phyloP scores from a whole-genome alignment of 2,797 vertebrate genomes.

The Ataeniobius toweri region DNA sequence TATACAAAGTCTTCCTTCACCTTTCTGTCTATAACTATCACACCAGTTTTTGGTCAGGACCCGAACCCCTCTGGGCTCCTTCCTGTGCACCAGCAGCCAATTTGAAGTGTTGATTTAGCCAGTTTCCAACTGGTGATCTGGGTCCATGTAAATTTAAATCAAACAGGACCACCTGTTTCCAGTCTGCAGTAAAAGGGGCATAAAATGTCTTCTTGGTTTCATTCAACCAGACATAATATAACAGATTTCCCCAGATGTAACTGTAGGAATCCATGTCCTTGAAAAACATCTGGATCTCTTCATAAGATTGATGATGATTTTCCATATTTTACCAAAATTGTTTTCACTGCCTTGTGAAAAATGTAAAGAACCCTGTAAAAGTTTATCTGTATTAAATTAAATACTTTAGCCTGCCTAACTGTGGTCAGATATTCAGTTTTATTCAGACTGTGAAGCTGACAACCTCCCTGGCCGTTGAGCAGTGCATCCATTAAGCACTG shows the following conservation, averaged over 20 bases:
- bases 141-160: constrained; percentile 38
- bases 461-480: not conserved
- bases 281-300: constrained; percentile 44
- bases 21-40: not conserved
- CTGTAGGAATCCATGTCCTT: constrained; percentile 41
- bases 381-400: not conserved
- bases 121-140: constrained; percentile 44
- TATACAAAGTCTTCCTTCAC: constrained; percentile 11
- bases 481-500: not conserved
- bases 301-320: constrained; percentile 12
- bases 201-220: constrained; percentile 23
- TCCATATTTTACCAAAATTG: not conserved
- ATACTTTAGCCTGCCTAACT: not conserved
- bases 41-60: constrained; percentile 37
- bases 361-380: not conserved
- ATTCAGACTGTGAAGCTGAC: constrained; percentile 28
- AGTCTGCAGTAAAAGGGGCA: constrained; percentile 13
- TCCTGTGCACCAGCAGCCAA: constrained; percentile 27
- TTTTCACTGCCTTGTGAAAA: not conserved
- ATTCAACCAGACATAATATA: constrained; percentile 29
- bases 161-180: constrained; percentile 58
- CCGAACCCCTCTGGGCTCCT: constrained; percentile 8
- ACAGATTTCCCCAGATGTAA: constrained; percentile 28
- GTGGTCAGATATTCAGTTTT: not conserved
- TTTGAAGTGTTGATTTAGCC: constrained; percentile 41